These are phyloP conservation scores for Diachasma alloeum DNA, from an alignment of 1,140 invertebrate species.

Conservation along the genomic window DNA sequence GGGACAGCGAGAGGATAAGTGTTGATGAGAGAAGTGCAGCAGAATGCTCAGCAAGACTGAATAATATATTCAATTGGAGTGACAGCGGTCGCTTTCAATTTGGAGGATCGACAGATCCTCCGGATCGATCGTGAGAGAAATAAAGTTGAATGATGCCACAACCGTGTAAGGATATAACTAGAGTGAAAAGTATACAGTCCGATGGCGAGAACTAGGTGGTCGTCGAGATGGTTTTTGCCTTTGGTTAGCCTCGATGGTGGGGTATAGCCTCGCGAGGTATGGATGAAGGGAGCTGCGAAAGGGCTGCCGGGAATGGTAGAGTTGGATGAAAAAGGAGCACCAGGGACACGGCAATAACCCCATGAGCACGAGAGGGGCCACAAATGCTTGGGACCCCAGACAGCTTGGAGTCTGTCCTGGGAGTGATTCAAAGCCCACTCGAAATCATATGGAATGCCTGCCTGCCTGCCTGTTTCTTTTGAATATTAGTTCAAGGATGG, in stretches of 20 bases:
- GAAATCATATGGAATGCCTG: background rate
- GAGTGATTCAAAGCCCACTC: conserved; percentile 45
- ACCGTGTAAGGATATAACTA: background rate
- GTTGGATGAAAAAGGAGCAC: conserved; percentile 32
- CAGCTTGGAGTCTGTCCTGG: conserved; percentile 58
- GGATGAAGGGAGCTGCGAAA: conserved; percentile 14
- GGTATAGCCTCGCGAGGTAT: background rate
- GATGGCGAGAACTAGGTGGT: conserved; percentile 47
- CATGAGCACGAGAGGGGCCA: background rate
- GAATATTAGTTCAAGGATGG: background rate
- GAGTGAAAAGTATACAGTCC: conserved; percentile 7
- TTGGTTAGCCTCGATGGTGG: conserved; percentile 13
- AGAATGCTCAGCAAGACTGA: background rate
- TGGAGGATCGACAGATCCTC: background rate
- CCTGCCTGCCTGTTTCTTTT: conserved; percentile 3
- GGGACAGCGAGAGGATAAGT: no score
- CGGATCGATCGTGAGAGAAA: conserved; percentile 2
- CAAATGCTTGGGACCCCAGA: conserved; percentile 49
- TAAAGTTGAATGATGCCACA: conserved; percentile 9
- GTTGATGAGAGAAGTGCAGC: background rate
- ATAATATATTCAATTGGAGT: background rate
- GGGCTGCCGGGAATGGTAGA: background rate
- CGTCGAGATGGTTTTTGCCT: conserved; percentile 20
- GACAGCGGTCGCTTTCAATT: conserved; percentile 20
- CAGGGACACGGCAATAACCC: conserved; percentile 45